These are phyloP conservation scores for Halocynthia roretzi DNA, from an alignment of 23 tunicate species.

Conservation along the genomic window DNA sequence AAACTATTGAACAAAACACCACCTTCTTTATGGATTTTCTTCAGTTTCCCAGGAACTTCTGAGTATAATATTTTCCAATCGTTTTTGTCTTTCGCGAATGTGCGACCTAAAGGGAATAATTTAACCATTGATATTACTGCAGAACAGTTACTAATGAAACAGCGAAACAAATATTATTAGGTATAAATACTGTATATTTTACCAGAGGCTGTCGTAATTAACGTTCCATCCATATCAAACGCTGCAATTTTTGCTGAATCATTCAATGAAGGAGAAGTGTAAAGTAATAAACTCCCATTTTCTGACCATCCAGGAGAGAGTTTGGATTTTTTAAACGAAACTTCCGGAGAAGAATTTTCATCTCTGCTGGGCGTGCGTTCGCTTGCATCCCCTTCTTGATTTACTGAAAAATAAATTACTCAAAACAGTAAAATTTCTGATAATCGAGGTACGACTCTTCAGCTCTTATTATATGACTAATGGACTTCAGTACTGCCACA, in stretches of 20 bases:
- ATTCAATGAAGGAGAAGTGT: conserved; percentile 33
- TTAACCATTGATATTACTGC: neutral
- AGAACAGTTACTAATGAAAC: too few relatives aligned
- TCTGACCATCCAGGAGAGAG: conserved; percentile 32
- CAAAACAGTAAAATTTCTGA: neutral
- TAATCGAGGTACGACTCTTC: too few relatives aligned
- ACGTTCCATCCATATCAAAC: conserved; percentile 81
- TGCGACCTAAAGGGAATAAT: conserved; percentile 31
- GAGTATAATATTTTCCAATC: conserved; percentile 76
- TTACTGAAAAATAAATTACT: neutral
- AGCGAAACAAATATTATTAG: too few relatives aligned
- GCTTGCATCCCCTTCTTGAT: neutral
- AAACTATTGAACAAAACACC: neutral
- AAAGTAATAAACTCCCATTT: conserved; percentile 42
- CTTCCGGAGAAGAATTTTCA: too few relatives aligned
- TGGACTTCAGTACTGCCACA: too few relatives aligned
- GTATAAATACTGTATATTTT: neutral
- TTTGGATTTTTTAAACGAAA: conserved; percentile 3
- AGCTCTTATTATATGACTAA: too few relatives aligned
- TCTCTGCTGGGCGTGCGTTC: too few relatives aligned
- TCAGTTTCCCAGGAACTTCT: conserved; percentile 55
- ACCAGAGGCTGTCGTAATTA: conserved; percentile 92
- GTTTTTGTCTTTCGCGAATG: conserved; percentile 59
- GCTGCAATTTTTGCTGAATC: conserved; percentile 63
- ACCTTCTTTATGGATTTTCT: conserved; percentile 39